Evolutionary conservation across 2,888 invertebrate species (phyloP), one percentile per base, ranked within the genome.

Genomic region (Melieria picta): DNA sequence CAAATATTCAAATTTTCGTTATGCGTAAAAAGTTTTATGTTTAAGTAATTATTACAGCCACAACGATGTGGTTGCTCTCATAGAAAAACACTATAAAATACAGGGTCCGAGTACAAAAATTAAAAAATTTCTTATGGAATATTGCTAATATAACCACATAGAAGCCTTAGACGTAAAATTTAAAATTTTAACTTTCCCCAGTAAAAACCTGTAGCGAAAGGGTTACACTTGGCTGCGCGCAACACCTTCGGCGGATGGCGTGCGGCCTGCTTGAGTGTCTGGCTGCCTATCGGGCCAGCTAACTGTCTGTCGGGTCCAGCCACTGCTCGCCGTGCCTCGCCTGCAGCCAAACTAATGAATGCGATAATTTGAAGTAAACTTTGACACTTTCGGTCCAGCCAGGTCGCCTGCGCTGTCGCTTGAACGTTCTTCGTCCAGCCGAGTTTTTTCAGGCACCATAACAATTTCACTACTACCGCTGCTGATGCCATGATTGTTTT

Each of bases 341-440:
- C 42, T 69, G 56, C 62, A 69, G 61, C 61, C 42, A 50, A 11
- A 61, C 48, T 66, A 68, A 61, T 69, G 55, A 69, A 42, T 30
- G 68, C 82, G 81, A 81, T 81, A 81, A 81, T 81, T 81, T 81
- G 82, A 80, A 82, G 81, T 81, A 81, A 82, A 81, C 80, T 81
- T 82, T 81, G 82, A 82, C 81, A 81, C 82, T 81, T 81, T 79
- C 79, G 62, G n/a, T 46, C 52, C 58, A 62, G 62, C n/a, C 45
- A 43, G 7, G 13, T 9, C 47, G 10, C 13, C 62, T 9, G 30
- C 16, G 16, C 42, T 62, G 46, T 62, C 62, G 7, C n/a, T 9
- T 30, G 43, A 4, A 5, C 42, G 10, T 57, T 4, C 48, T 48
- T 13, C 42, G 43, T 9, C 11, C 48, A 66, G 65, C 57, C 43